phyloP scores from a whole-genome alignment of 2,888 invertebrate species.

The Chironomus riparius region DNA sequence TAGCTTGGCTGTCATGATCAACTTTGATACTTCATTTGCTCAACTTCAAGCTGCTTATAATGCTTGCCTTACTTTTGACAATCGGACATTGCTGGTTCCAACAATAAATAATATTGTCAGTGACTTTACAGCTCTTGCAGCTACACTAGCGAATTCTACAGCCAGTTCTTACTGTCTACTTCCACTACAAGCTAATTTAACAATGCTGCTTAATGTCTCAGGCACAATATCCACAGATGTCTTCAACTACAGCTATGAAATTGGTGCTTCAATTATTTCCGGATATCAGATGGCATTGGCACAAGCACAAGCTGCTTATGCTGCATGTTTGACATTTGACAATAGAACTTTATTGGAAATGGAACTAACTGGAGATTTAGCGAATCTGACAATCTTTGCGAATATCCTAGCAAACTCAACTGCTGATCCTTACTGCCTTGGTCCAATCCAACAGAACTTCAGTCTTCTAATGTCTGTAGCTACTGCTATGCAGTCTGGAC shows the following conservation, averaged over 20 bases:
- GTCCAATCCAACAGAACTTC: neutral
- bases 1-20: too few relatives aligned
- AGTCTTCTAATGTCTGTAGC: too few relatives aligned
- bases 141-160: neutral
- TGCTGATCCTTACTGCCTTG: neutral
- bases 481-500: too few relatives aligned
- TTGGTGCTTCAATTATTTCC: neutral
- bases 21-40: too few relatives aligned
- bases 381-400: neutral
- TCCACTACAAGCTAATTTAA: neutral
- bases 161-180: neutral
- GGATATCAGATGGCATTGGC: neutral
- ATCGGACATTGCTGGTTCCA: neutral
- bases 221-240: neutral
- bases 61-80: neutral
- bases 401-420: neutral
- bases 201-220: neutral
- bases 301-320: neutral
- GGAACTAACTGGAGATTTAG: neutral
- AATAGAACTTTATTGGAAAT: neutral
- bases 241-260: neutral
- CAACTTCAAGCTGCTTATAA: neutral
- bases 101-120: neutral
- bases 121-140: neutral
- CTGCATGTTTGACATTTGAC: neutral